Conservation (phyloP, 2,113 vertebrate species). For the Laticauda colubrina region DNA sequence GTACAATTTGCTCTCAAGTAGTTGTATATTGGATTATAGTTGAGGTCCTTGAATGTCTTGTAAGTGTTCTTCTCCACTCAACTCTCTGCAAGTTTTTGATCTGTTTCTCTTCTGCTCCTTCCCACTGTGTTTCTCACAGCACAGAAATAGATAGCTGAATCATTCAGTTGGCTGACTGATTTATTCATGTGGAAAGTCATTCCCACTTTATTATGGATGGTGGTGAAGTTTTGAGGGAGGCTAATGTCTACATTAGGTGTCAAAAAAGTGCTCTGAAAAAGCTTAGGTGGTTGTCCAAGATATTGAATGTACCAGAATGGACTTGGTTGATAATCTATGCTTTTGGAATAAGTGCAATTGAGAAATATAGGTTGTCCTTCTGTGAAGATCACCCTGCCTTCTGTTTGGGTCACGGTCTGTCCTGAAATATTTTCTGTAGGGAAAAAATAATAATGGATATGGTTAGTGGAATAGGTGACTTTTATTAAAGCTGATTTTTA, state of each 20-base stretch:
- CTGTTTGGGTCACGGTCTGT: neutral
- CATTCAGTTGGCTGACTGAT: neutral
- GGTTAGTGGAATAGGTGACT: neutral
- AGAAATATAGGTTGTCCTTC: neutral
- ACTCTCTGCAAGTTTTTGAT: neutral
- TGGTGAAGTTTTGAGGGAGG: neutral
- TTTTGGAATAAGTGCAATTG: neutral
- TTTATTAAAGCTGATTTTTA: neutral
- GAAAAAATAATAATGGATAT: neutral
- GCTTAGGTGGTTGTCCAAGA: neutral
- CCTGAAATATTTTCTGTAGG: neutral
- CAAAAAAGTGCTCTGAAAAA: neutral
- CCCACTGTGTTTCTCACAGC: neutral
- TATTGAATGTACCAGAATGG: constrained; percentile 11
- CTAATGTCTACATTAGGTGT: no score
- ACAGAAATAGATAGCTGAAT: constrained; percentile 2
- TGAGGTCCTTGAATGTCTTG: neutral
- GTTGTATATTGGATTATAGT: neutral
- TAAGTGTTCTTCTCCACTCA: neutral
- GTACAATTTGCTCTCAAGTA: neutral
- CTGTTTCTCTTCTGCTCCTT: neutral
- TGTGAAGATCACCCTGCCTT: neutral
- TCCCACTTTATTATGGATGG: accelerated
- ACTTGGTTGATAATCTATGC: neutral
- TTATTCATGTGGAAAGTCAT: neutral